Evolutionary conservation across 2,113 vertebrate species (phyloP).

Genomic region (Centropus unirufus): DNA sequence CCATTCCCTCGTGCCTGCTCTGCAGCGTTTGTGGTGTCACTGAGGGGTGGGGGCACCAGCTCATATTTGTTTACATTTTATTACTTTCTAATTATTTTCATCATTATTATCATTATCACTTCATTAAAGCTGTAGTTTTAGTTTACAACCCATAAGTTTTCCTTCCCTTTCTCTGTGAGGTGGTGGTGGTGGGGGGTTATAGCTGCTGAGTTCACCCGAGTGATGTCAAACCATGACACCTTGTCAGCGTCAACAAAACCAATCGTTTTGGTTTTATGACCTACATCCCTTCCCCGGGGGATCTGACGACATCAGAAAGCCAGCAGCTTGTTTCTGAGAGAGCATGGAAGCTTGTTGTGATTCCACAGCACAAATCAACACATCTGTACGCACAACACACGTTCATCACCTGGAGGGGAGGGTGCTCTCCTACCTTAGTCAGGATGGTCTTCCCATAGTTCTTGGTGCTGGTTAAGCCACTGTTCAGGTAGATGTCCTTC

Average conservation of each 20-base stretch:
- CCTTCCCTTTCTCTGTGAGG: no score
- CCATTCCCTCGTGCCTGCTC: no score
- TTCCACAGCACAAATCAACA: background rate
- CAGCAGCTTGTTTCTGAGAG: background rate
- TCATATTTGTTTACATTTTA: no score
- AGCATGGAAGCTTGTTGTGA: background rate
- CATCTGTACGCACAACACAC: accelerated
- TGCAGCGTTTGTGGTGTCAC: no score
- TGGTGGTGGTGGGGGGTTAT: no score
- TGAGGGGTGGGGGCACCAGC: no score
- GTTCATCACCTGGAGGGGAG: background rate
- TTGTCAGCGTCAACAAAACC: background rate
- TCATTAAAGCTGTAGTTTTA: no score
- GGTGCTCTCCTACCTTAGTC: conserved; percentile 85
- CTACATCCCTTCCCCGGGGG: background rate
- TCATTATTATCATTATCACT: no score
- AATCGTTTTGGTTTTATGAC: background rate
- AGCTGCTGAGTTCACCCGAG: no score
- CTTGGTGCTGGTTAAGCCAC: conserved; percentile 97
- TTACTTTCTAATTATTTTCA: no score
- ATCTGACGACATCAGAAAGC: background rate
- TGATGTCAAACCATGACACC: no score
- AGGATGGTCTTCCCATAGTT: conserved; percentile 99
- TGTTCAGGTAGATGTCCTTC: conserved; percentile 93
- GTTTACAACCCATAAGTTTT: no score